Base-by-base conservation (phyloP, 2,888 invertebrate genomes). In the Pterobdella sp. region DNA sequence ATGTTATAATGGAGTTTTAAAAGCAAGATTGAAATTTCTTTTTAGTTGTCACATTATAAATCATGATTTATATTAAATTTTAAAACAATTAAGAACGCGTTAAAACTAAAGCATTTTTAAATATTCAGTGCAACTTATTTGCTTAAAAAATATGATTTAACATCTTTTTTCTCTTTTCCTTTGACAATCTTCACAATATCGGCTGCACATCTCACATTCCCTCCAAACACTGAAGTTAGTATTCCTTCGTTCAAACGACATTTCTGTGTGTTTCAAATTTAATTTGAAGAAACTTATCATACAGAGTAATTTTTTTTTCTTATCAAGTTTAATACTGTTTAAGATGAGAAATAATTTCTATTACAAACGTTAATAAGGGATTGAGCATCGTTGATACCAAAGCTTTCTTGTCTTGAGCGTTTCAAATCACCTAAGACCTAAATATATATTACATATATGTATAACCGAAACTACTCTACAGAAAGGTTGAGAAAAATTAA, bases 111-210 rank as follows among this genome's bases (percentile, higher is more conserved):
- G n/a, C n/a, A n/a, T n/a, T n/a, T n/a, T n/a, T n/a, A n/a, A n/a
- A n/a, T n/a, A n/a, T n/a, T n/a, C n/a, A n/a, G n/a, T n/a, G n/a
- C n/a, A n/a, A n/a, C n/a, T n/a, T n/a, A n/a, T n/a, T n/a, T n/a
- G n/a, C n/a, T n/a, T n/a, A n/a, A n/a, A n/a, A n/a, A n/a, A n/a
- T n/a, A n/a, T n/a, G n/a, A n/a, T n/a, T n/a, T n/a, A n/a, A n/a
- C 60, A 22, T 56, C 60, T 22, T 56, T 56, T n/a, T 56, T 56
- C 60, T 56, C 3, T 26, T 56, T 56, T 4, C 60, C 60, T 56
- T 56, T 4, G n/a, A 56, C 60, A 56, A 22, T 56, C 60, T 56
- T 56, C 14, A 56, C 60, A 3, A 56, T 26, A 22, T 56, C 60
- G n/a, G n/a, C 10, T 18, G 60, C 60, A 4, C n/a, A 26, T 22